Evolutionary conservation across 2,888 invertebrate species (phyloP), one percentile per base, ranked within the genome.

Genomic region (Sepioteuthis lessoniana): DNA sequence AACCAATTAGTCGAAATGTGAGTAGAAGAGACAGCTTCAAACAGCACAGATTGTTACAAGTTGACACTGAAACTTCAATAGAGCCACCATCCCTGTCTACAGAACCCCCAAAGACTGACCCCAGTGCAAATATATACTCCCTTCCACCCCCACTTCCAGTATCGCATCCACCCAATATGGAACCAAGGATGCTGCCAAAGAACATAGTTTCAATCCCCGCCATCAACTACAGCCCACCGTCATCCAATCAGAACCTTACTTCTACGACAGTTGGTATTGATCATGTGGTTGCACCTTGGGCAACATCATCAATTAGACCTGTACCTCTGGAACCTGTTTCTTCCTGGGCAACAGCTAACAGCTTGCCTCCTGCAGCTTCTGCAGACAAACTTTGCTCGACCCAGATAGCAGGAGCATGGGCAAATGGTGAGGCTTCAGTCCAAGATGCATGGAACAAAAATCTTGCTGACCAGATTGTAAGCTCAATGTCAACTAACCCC

Each of bases 21-120:
- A 96, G 96, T 94, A 94, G 95, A 55, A 95, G 95, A 91, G 96
- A 96, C 92, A 96, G 96, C 94, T 96, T 96, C 94, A 96, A 96
- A 94, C 95, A 95, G 46, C 94, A 95, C 91, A 95, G 95, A 4
- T 95, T 95, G 93, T 94, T 96, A 90, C 95, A 96, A 90, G 95
- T 95, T 25, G 95, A 95, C 28, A 35, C 38, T 4, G 47, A 92
- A 25, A n/a, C 92, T n/a, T 8, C 92, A 31, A 47, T 19, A 47
- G 92, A 92, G 10, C n/a, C 94, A 93, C 38, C 90, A 94, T 37
- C 94, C 93, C 42, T 94, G 94, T 4, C 90, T 93, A 50, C 55
- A 42, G 92, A 92, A 42, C 21, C 42, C 35, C 47, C 92, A 25
- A 91, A 42, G 31, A 91, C 91, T 92, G 92, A 92, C 47, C 42